These are phyloP conservation scores for Cryptocheilus praepositus DNA, from an alignment of 2,888 invertebrate genomes.

Conservation along the genomic window DNA sequence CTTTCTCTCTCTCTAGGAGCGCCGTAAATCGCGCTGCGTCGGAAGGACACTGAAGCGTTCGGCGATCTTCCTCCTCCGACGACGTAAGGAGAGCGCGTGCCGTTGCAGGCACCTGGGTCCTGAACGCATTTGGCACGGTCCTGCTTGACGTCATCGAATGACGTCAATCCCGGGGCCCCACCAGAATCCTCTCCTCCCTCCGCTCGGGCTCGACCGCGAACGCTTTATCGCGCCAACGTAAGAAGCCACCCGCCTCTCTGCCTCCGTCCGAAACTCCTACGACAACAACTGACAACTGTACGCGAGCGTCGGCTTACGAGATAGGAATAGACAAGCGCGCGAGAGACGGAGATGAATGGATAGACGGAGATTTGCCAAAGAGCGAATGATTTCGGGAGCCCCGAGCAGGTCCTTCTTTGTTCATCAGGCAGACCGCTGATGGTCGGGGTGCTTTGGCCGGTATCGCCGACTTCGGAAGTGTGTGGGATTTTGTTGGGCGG, in stretches of 20 bases:
- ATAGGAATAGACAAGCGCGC: too few species aligned
- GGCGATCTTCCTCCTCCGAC: neutral
- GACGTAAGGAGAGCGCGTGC: constrained; percentile 14
- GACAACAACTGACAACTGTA: constrained; percentile 39
- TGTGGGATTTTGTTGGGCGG: too few species aligned
- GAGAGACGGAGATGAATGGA: too few species aligned
- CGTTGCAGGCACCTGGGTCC: constrained; percentile 39
- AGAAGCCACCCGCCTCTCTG: constrained; percentile 37
- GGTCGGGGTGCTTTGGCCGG: too few species aligned
- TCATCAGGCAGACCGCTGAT: too few species aligned
- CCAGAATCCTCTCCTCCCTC: constrained; percentile 34
- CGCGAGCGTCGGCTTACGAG: constrained; percentile 4
- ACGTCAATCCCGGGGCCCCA: constrained; percentile 68
- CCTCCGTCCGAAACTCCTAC: constrained; percentile 27
- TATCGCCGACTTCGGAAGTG: too few species aligned
- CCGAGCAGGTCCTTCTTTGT: constrained; percentile 10
- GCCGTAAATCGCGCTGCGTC: constrained; percentile 10
- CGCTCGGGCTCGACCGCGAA: constrained; percentile 29
- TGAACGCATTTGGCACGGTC: constrained; percentile 54
- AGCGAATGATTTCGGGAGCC: constrained; percentile 35
- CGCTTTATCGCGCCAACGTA: constrained; percentile 52
- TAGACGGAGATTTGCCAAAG: constrained; percentile 2
- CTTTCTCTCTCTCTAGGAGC: neutral
- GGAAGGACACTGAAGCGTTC: too few species aligned
- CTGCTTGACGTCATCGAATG: constrained; percentile 71